phyloP scores from a whole-genome alignment of 2,797 vertebrate species.

The Sebastes matsubarae region DNA sequence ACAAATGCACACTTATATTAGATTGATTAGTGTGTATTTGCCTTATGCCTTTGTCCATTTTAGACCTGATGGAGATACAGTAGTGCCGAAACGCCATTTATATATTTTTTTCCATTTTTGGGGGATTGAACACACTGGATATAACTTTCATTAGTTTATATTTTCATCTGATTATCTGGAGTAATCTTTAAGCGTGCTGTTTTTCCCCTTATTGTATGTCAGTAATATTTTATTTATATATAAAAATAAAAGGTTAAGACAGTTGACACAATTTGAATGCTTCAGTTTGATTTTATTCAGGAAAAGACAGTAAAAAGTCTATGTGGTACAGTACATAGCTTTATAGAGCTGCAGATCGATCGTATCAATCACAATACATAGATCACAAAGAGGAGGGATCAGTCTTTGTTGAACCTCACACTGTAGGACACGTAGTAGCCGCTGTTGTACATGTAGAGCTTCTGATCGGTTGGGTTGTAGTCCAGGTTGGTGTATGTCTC shows the following conservation, averaged over 20 bases:
- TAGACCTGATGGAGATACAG: background rate
- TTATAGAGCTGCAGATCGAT: slow-evolving; percentile 17
- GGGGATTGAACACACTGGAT: background rate
- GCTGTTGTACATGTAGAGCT: slow-evolving; percentile 70
- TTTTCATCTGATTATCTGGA: background rate
- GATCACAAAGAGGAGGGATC: slow-evolving; percentile 3
- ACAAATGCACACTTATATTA: background rate
- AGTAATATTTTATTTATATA: background rate
- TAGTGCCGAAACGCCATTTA: background rate
- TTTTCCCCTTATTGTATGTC: background rate
- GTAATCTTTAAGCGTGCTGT: background rate
- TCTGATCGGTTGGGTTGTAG: slow-evolving; percentile 61
- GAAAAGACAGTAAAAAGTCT: background rate
- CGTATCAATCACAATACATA: slow-evolving; percentile 42
- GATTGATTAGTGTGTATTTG: background rate
- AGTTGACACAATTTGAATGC: slow-evolving; percentile 40
- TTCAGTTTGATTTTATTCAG: slow-evolving; percentile 74
- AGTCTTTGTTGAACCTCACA: slow-evolving; percentile 51
- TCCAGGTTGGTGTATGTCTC: slow-evolving; percentile 63
- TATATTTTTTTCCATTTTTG: background rate
- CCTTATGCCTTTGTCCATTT: background rate
- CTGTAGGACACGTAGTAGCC: slow-evolving; percentile 59
- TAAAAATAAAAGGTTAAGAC: background rate
- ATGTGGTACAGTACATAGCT: background rate
- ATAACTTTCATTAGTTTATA: background rate